Percentiles rank a stretch among this genome's conserved stretches.
Evolutionary conservation across 2,888 invertebrate genomes (phyloP).

Genomic region (Coecobrya sp.): DNA sequence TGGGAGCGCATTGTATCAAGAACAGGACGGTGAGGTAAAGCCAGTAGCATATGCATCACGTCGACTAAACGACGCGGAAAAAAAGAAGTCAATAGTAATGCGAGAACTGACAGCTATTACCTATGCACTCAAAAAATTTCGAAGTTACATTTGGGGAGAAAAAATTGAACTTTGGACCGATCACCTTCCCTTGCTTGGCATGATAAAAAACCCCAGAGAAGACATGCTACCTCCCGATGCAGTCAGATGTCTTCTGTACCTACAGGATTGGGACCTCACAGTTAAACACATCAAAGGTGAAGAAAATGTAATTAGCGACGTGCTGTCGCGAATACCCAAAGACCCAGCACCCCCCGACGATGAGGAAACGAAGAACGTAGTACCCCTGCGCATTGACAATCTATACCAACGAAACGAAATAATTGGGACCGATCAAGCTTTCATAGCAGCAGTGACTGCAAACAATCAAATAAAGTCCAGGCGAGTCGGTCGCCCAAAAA

Average conservation of each 20-base stretch:
- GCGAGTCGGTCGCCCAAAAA: too few relatives aligned
- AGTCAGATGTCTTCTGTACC: not conserved
- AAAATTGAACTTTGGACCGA: not conserved
- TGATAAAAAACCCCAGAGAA: not conserved
- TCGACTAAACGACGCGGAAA: not conserved
- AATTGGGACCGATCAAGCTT: too few relatives aligned
- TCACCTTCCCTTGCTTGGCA: not conserved
- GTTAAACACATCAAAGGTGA: not conserved
- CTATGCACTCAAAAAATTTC: not conserved
- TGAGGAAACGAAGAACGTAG: not conserved
- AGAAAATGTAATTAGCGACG: not conserved
- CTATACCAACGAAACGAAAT: not conserved
- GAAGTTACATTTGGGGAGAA: not conserved
- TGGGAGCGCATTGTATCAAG: not conserved
- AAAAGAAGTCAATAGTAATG: not conserved
- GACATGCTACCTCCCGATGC: not conserved
- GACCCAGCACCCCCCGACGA: conserved; percentile 11
- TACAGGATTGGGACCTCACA: not conserved
- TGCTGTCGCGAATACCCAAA: not conserved
- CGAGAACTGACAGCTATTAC: conserved; percentile 8
- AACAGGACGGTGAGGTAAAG: not conserved
- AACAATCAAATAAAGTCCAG: too few relatives aligned
- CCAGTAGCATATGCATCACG: not conserved
- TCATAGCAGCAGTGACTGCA: too few relatives aligned
- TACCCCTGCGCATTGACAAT: not conserved